Evolutionary conservation across 2,888 invertebrate species (phyloP), one percentile per base, ranked within the genome.

Genomic region (Rhamnusium bicolor): DNA sequence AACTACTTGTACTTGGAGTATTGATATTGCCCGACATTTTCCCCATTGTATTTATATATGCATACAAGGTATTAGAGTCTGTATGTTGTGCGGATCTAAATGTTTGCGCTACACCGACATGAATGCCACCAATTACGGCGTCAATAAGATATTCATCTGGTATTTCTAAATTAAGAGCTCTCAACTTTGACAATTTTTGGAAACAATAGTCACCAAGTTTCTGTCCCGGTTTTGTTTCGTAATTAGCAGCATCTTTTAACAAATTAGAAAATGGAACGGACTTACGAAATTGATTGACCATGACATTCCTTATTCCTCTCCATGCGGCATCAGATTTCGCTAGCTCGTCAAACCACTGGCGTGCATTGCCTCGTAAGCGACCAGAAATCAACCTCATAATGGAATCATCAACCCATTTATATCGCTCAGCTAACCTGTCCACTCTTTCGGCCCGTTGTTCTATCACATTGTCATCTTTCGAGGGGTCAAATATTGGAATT

Each of bases 91-190:
- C 14, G 1, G 77, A 77, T 12, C 73, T 51, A 5, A 74, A 47
- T 4, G 78, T 75, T 4, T 78, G 47, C 12, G 69, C 73, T 24
- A 78, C 70, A 61, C 69, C 77, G 46, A 67, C 72, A 40, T 78
- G 74, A 47, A 78, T 75, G 8, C 75, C 75, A 16, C 76, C 76
- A 58, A 79, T 77, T 46, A 79, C 75, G 5, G 78, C 78, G 62
- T 78, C 77, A n/a, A 78, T 63, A 19, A 79, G 54, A 70, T 10
- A 78, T 62, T 79, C 73, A n/a, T 75, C 72, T 0, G 69, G 60
- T 19, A 79, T 75, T 47, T 63, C 10, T 14, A 70, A 51, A 27
- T 71, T 61, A 19, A 77, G 68, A 27, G 71, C 74, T 16, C 68
- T 21, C 56, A 77, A 73, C 69, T 77, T 79, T 0, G 72, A 40